Evolutionary conservation across 1,140 invertebrate genomes (phyloP), one percentile per base, ranked within the genome.

Genomic region (Panulirus ornatus): DNA sequence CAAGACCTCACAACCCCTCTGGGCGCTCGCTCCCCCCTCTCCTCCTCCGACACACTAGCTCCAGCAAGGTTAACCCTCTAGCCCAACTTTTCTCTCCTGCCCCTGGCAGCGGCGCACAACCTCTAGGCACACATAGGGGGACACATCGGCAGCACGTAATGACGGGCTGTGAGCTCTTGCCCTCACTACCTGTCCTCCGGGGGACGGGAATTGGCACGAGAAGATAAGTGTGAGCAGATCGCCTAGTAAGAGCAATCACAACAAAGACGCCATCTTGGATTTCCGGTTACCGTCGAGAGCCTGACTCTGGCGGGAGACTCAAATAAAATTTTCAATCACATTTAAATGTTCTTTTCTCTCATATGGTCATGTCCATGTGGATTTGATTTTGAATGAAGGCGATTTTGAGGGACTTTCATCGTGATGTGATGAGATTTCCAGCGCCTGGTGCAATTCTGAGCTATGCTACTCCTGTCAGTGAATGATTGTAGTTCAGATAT

Each of bases 261-360:
- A 89, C 87, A 89, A 89, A 89, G 87, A 40, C 87, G 87, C 87
- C 87, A 89, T 89, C 66, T 89, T 89, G 87, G 87, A 89, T 89
- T 89, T 89, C 87, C 87, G 87, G 87, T 89, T 73, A 83, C 66
- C 40, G 51, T 73, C 40, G 75, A 82, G 78, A 44, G 75, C 78
- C 44, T 73, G 36, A 40, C 73, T 38, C n/a, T 42, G 87, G 78
- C 87, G 87, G 27, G 51, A 58, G 19, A n/a, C 44, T 89, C 47
- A 75, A 89, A 89, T n/a, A n/a, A n/a, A n/a, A n/a, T n/a, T n/a
- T n/a, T n/a, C n/a, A n/a, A n/a, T n/a, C n/a, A n/a, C n/a, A n/a
- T n/a, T n/a, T n/a, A n/a, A n/a, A n/a, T n/a, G n/a, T n/a, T n/a
- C n/a, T n/a, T n/a, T n/a, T n/a, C n/a, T n/a, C n/a, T n/a, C n/a